These are phyloP conservation scores for Panorpa germanica DNA, from an alignment of 2,888 invertebrate species.

Conservation along the genomic window DNA sequence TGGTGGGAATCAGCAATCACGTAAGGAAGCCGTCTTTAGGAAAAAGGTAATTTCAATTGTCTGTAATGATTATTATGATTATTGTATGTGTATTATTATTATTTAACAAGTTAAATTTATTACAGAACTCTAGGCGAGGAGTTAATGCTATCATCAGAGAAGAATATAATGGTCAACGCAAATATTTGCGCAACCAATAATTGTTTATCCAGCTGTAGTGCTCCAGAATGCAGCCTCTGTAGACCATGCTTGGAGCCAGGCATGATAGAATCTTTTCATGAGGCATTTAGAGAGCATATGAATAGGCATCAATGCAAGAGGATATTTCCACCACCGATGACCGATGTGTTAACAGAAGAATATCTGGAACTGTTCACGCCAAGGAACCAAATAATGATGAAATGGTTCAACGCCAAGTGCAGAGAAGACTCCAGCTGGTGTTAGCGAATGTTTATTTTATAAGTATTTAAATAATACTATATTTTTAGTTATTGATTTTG, in stretches of 20 bases:
- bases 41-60: constrained; percentile 21
- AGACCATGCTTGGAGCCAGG: constrained; percentile 48
- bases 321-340: constrained; percentile 59
- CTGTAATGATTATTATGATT: background rate
- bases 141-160: constrained; percentile 53
- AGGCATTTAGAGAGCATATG: constrained; percentile 62
- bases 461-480: too few relatives aligned
- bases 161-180: constrained; percentile 61
- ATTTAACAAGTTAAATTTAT: constrained; percentile 5
- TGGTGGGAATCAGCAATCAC: constrained; percentile 53
- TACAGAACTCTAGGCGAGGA: constrained; percentile 13
- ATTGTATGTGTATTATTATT: background rate
- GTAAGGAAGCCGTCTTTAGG: constrained; percentile 23
- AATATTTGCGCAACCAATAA: constrained; percentile 37
- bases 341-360: constrained; percentile 20
- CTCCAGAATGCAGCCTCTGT: constrained; percentile 57
- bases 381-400: constrained; percentile 52
- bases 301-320: constrained; percentile 64
- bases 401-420: constrained; percentile 87
- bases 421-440: constrained; percentile 66
- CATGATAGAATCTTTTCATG: constrained; percentile 34
- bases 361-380: constrained; percentile 34
- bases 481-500: too few relatives aligned
- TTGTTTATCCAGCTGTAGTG: constrained; percentile 41
- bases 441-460: too few relatives aligned